These are phyloP conservation scores for Ormyrus thymus DNA, from an alignment of 2,888 invertebrate genomes.

Conservation along the genomic window DNA sequence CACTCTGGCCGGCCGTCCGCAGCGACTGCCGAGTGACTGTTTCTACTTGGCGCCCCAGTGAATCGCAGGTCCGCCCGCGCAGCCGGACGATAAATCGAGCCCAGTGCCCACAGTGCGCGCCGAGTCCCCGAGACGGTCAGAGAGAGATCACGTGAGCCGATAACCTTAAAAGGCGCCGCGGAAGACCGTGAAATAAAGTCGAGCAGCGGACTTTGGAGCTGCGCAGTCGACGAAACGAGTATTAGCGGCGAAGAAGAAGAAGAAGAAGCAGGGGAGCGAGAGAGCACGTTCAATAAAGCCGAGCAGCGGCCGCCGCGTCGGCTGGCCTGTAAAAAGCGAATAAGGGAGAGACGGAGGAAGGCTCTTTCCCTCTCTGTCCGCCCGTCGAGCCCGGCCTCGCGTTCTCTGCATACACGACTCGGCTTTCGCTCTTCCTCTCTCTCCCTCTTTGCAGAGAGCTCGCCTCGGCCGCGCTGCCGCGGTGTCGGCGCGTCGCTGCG, in stretches of 20 bases:
- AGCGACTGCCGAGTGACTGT: background rate
- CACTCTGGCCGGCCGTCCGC: background rate
- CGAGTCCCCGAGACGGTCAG: background rate
- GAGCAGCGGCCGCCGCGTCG: slow-evolving; percentile 33
- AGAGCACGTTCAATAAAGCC: slow-evolving; percentile 30
- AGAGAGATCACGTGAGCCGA: slow-evolving; percentile 33
- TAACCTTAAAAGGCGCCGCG: too few relatives aligned
- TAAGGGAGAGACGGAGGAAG: slow-evolving; percentile 5
- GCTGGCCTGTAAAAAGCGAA: slow-evolving; percentile 29
- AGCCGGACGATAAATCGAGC: background rate
- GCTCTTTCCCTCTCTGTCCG: background rate
- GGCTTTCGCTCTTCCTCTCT: background rate
- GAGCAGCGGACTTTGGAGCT: background rate
- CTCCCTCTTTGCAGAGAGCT: background rate
- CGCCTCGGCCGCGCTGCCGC: slow-evolving; percentile 25
- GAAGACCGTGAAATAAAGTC: too few relatives aligned
- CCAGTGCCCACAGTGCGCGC: background rate
- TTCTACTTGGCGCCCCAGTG: background rate
- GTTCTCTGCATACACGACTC: background rate
- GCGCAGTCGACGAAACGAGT: background rate
- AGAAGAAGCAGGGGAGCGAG: background rate
- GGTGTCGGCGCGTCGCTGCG: slow-evolving; percentile 4
- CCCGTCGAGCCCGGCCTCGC: background rate
- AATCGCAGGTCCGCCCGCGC: background rate
- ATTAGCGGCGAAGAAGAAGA: background rate